Conservation (phyloP, 2,797 vertebrate species). For the Steatocranus sp. region DNA sequence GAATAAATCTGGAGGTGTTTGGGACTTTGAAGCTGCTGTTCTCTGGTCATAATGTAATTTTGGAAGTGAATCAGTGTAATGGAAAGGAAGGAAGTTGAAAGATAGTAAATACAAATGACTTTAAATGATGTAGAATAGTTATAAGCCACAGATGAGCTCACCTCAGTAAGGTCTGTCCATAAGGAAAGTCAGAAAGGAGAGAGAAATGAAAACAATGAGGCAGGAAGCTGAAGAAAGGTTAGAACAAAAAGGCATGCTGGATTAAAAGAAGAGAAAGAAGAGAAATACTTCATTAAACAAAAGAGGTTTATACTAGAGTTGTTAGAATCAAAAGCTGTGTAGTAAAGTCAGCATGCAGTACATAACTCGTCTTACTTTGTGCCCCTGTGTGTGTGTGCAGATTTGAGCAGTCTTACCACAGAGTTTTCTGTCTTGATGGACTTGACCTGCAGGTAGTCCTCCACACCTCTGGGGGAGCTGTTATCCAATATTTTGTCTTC, state of each 20-base stretch:
- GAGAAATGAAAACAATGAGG: slow-evolving; percentile 60
- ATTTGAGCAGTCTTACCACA: slow-evolving; percentile 76
- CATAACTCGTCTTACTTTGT: not conserved
- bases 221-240: slow-evolving; percentile 23
- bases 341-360: not conserved
- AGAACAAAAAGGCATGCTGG: not conserved
- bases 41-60: not conserved
- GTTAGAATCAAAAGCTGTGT: not conserved
- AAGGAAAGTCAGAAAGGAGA: slow-evolving; percentile 73
- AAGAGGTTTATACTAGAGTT: not conserved
- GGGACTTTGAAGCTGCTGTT: not conserved
- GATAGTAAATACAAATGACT: not conserved
- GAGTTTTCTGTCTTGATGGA: slow-evolving; percentile 90
- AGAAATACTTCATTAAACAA: not conserved
- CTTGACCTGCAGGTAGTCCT: slow-evolving; percentile 84
- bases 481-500: slow-evolving; percentile 72
- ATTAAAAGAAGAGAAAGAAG: not conserved
- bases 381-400: not conserved
- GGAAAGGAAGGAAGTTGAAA: not conserved
- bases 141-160: slow-evolving; percentile 74
- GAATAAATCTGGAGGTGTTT: not conserved
- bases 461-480: slow-evolving; percentile 74
- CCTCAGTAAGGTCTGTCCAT: slow-evolving; percentile 96
- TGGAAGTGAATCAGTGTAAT: not conserved
- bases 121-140: not conserved